Base-by-base conservation (phyloP, 2,797 vertebrate genomes). In the Acrossocheilus fasciatus region DNA sequence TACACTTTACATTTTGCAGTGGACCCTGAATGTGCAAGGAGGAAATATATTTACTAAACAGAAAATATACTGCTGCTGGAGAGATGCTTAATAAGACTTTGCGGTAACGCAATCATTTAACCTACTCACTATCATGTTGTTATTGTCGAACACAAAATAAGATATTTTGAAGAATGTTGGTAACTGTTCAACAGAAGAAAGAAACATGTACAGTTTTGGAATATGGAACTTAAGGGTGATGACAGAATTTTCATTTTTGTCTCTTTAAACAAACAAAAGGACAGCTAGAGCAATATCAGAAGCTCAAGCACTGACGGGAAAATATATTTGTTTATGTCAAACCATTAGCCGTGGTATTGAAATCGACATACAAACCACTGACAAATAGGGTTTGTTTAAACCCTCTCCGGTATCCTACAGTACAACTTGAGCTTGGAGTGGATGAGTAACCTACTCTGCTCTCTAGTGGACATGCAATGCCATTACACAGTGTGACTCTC, bases 401-500 rank as follows among this genome's bases (percentile, higher is more conserved):
- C 4, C 34, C 30, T 72, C 20, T 69, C 2, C 2, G 0, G 3
- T 9, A 18, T 52, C 10, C 6, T 72, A 18, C 15, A 17, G 8
- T 81, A 17, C 30, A 20, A 78, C 39, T 45, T 14, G 8, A 26
- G 9, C 39, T 34, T 50, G 41, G 36, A 17, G 12, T 72, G 20
- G 17, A 36, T 36, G 17, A 72, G 41, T 34, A 73, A 88, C n/a
- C 20, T 52, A 87, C 74, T 83, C 84, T 83, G 88, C 84, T 73
- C 84, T 88, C 89, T 89, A 86, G 76, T 89, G 89, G 89, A 83
- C 66, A 47, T 64, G 15, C n/a, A 6, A 45, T 85, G 64, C 2
- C 23, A 69, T 50, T 39, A 66, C 68, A 39, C 17, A 39, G 6
- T 26, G 23, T 57, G 14, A 36, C 62, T 73, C 34, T 36, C 30